Base-by-base conservation (phyloP, 2,888 invertebrate species). In the Congeria kusceri region DNA sequence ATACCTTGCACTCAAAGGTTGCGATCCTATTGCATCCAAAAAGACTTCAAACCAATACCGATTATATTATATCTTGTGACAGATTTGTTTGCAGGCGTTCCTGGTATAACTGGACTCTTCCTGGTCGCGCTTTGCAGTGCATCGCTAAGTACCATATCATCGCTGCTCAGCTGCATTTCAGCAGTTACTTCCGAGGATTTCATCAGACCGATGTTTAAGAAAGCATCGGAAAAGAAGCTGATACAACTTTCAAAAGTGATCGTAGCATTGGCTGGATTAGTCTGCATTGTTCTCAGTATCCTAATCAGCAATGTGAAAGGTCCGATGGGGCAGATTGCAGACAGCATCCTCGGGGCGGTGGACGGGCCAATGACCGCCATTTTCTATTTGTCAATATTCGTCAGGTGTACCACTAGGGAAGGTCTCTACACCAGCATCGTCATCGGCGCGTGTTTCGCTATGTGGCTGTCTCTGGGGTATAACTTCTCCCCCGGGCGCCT, bases 361-460 rank as follows among this genome's bases (percentile, higher is more conserved):
- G 63, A 67, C 28, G 68, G 75, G 9, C 80, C 80, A 1, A 20
- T 72, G 2, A 72, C 57, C 9, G 80, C 67, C 28, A 11, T 80
- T 11, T 80, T 71, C 46, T 25, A 75, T n/a, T 61, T 75, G 71
- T 67, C 80, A 2, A 67, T 72, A 27, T 80, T 74, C 53, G 18
- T 71, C 25, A 63, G 58, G 25, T 68, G 57, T 39, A 59, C 72
- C 9, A 75, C 75, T 5, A 27, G 53, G 15, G 71, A 86, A 82
- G 88, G 88, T 13, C 76, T 86, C n/a, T 29, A 88, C 13, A 32
- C 58, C 1, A 86, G 88, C 13, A 80, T 80, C 0, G 3, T 85
- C 18, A 5, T 79, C 3, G 79, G 85, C 0, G 49, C 85, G 0
- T 7, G 65, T 4, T 80, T 86, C 39, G 74, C 71, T 18, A 28